These are phyloP conservation scores for Eurytoma adleriae DNA, from an alignment of 2,888 invertebrate genomes.

Conservation along the genomic window DNA sequence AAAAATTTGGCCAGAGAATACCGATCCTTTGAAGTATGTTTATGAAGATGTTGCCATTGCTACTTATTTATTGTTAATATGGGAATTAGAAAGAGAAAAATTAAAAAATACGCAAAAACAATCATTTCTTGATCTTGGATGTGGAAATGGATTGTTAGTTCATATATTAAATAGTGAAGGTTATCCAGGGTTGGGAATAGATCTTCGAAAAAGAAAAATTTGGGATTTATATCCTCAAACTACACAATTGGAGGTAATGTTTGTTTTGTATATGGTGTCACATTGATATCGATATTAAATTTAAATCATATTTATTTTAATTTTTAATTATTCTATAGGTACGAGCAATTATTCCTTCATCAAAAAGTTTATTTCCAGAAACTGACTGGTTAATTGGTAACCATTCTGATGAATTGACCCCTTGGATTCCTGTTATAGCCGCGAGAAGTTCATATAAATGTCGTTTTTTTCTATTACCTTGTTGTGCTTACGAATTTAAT, in stretches of 20 bases:
- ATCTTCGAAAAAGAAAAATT: conserved; percentile 89
- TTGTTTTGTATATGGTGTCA: not conserved
- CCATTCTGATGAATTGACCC: conserved; percentile 99
- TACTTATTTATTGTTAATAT: conserved; percentile 88
- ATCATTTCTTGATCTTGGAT: conserved; percentile 95
- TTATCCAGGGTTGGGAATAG: conserved; percentile 88
- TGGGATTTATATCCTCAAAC: conserved; percentile 88
- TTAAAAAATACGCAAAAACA: conserved; percentile 74
- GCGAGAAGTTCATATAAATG: conserved; percentile 85
- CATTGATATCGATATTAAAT: not conserved
- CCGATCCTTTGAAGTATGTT: conserved; percentile 96
- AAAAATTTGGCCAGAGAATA: conserved; percentile 93
- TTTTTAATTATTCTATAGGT: conserved; percentile 77
- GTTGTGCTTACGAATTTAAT: conserved; percentile 95
- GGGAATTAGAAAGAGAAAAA: conserved; percentile 81
- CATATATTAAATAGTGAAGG: conserved; percentile 91
- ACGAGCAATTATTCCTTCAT: conserved; percentile 83
- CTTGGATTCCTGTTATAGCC: conserved; percentile 97
- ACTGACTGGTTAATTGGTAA: conserved; percentile 97
- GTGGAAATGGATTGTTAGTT: conserved; percentile 97
- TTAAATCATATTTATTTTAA: conserved; percentile 13
- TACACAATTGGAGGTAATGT: conserved; percentile 81
- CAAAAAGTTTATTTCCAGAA: conserved; percentile 82
- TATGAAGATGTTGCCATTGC: conserved; percentile 98
- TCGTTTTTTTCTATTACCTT: conserved; percentile 94